Evolutionary conservation across 2,113 vertebrate genomes (phyloP).

Genomic region (Mandrillus leucophaeus): DNA sequence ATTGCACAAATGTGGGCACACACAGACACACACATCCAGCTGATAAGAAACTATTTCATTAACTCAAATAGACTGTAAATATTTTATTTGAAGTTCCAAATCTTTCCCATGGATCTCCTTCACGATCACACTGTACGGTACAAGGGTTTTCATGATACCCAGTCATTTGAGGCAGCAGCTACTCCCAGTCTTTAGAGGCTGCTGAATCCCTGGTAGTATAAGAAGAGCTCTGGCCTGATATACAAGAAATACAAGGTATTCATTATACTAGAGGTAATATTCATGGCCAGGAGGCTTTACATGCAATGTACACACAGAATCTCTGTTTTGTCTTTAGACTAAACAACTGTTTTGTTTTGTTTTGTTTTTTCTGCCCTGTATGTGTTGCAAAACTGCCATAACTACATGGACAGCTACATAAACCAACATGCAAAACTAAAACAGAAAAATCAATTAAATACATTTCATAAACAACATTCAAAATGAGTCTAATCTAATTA

Average conservation of each 20-base stretch:
- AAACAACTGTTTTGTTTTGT: slow-evolving; percentile 61
- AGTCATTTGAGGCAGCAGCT: slow-evolving; percentile 79
- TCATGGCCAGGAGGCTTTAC: slow-evolving; percentile 73
- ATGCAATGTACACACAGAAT: slow-evolving; percentile 75
- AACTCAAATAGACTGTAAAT: slow-evolving; percentile 27
- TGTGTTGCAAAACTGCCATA: slow-evolving; percentile 72
- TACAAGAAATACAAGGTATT: slow-evolving; percentile 78
- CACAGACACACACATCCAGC: background rate
- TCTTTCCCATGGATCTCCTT: slow-evolving; percentile 55
- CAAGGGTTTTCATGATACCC: slow-evolving; percentile 74
- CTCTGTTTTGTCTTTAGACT: slow-evolving; percentile 68
- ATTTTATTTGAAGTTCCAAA: slow-evolving; percentile 68
- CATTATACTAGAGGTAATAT: slow-evolving; percentile 79
- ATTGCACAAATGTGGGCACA: background rate
- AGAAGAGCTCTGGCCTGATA: slow-evolving; percentile 74
- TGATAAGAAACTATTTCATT: background rate
- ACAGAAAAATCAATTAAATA: slow-evolving; percentile 67
- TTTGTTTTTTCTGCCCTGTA: background rate
- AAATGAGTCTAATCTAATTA: slow-evolving; percentile 41
- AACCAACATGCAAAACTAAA: slow-evolving; percentile 64
- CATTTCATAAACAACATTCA: slow-evolving; percentile 64
- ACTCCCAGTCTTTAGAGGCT: slow-evolving; percentile 61
- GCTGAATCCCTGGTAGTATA: slow-evolving; percentile 70
- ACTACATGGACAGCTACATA: slow-evolving; percentile 71
- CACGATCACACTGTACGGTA: slow-evolving; percentile 61